phyloP scores from a whole-genome alignment of 1,140 invertebrate genomes.

The Caerostris darwini region DNA sequence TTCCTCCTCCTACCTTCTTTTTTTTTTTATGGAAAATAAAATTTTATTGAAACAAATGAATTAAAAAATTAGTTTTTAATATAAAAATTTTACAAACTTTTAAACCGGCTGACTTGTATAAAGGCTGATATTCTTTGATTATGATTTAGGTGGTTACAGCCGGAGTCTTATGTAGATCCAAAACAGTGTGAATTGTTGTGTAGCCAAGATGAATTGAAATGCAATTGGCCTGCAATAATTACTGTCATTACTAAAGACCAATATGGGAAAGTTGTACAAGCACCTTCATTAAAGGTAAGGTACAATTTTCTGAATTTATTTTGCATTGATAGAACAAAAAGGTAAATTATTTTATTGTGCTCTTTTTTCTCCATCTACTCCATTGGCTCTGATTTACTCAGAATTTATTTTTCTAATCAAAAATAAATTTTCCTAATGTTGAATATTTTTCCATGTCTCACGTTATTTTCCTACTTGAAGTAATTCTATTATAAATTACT shows the following conservation, averaged over 20 bases:
- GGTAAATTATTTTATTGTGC: too few species aligned
- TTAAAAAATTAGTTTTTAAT: not conserved
- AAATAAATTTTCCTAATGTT: too few species aligned
- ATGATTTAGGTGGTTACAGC: constrained; percentile 92
- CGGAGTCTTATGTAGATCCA: constrained; percentile 95
- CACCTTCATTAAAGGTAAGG: constrained; percentile 90
- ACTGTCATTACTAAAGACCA: constrained; percentile 95
- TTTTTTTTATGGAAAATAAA: too few species aligned
- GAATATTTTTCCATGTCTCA: too few species aligned
- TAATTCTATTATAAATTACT: too few species aligned
- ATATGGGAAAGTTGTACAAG: constrained; percentile 93
- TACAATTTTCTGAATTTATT: not conserved
- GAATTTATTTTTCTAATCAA: too few species aligned
- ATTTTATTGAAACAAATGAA: too few species aligned
- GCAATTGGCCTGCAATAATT: constrained; percentile 90
- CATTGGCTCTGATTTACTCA: too few species aligned
- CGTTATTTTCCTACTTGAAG: too few species aligned
- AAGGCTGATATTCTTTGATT: not conserved
- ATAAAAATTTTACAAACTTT: not conserved
- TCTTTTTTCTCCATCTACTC: too few species aligned
- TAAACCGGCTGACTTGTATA: not conserved
- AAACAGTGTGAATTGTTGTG: constrained; percentile 91
- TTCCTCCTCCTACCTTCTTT: too few species aligned
- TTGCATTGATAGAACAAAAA: too few species aligned
- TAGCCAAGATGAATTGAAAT: constrained; percentile 88